Evolutionary conservation across 2,888 invertebrate genomes (phyloP).

Genomic region (Thera obeliscata): DNA sequence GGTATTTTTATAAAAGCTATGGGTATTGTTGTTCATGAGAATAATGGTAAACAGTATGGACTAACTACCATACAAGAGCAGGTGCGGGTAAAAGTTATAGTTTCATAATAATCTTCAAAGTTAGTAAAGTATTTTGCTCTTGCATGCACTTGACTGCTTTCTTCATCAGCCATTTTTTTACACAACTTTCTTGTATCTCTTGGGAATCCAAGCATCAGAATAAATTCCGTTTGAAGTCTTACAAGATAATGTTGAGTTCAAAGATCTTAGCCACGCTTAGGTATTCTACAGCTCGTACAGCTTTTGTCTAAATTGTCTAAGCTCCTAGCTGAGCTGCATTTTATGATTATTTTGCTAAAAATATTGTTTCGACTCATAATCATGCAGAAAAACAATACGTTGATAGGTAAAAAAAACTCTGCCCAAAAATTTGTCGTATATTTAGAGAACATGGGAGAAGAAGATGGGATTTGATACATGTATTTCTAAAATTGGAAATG

Average conservation of each 20-base stretch:
- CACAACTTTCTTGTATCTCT: background rate
- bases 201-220: conserved; percentile 9
- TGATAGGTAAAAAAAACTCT: no score
- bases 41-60: no score
- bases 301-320: no score
- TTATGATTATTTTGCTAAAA: conserved; percentile 12
- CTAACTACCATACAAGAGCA: background rate
- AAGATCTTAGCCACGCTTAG: conserved; percentile 15
- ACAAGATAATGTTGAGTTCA: conserved; percentile 12
- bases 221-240: conserved; percentile 5
- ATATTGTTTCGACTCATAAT: background rate
- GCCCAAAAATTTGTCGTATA: no score
- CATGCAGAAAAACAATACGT: background rate
- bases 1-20: no score
- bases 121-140: background rate
- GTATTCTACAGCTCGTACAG: conserved; percentile 21
- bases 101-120: background rate
- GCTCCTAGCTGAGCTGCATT: conserved; percentile 15
- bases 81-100: background rate
- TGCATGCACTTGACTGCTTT: background rate
- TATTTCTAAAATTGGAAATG: no score
- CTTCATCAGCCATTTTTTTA: background rate
- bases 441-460: no score
- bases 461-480: no score
- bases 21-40: no score